Percentiles rank a stretch among this genome's conserved stretches.
phyloP scores from a whole-genome alignment of 2,113 vertebrate species.

The Regulus satrapa region DNA sequence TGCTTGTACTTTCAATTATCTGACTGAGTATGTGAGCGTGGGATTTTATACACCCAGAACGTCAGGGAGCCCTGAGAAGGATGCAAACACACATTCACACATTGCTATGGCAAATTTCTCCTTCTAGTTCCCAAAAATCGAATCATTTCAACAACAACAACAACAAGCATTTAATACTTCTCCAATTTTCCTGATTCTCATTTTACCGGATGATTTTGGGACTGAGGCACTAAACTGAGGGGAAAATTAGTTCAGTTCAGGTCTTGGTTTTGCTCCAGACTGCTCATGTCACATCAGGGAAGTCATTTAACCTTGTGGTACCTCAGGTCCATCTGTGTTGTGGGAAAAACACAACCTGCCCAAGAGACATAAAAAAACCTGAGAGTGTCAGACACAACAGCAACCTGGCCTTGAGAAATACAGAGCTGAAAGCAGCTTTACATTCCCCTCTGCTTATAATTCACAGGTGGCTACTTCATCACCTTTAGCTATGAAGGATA shows the following conservation, averaged over 20 bases:
- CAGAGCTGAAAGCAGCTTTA: neutral
- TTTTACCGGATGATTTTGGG: neutral
- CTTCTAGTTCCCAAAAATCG: neutral
- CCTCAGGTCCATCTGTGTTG: neutral
- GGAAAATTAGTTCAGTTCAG: neutral
- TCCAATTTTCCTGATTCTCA: neutral
- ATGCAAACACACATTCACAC: neutral
- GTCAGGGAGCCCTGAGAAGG: neutral
- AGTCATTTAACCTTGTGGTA: neutral
- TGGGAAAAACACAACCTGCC: neutral
- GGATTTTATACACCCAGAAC: neutral
- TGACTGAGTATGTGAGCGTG: rapidly evolving
- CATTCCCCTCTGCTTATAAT: neutral
- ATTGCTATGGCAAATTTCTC: neutral
- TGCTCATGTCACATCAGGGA: neutral
- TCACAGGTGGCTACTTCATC: neutral
- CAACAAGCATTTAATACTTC: neutral
- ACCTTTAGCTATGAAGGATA: neutral
- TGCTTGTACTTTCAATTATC: neutral
- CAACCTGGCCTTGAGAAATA: neutral
- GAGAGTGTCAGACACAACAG: neutral
- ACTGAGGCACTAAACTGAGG: neutral
- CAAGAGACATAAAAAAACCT: neutral
- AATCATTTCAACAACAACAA: neutral
- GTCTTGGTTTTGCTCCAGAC: neutral